Base-by-base conservation (phyloP, 2,113 vertebrate species). In the Saguinus imperator region DNA sequence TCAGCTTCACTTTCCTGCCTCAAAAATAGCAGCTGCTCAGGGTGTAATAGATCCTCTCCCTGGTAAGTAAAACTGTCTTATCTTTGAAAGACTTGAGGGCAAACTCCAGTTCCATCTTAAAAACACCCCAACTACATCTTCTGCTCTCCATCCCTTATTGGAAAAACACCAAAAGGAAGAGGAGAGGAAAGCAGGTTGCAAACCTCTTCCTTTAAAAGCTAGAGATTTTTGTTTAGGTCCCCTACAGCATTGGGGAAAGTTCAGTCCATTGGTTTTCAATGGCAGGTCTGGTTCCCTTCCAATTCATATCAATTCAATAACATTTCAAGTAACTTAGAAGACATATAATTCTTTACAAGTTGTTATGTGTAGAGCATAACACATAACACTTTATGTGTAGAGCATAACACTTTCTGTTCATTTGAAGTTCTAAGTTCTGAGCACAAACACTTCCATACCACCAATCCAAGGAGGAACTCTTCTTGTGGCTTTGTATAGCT, bases 21-120 rank as follows among this genome's bases (percentile, higher is more conserved):
- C 79, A 95, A 91, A 97, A 96, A 87, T 23, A 96, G 68, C 89
- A 97, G 89, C 55, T 75, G 75, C 89, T 86, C 37, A 8, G 82
- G 20, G 68, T 85, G n/a, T 89, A 91, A 96, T 0, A 80, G 83
- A 89, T 58, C 75, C 81, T 43, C 75, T 35, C 55, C 66, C 66
- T 73, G 45, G 50, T 55, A 91, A 84, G 79, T 45, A 82, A 83
- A 86, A 93, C 55, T 25, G 17, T 66, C 95, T 95, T 27, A 80
- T 80, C 52, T 87, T 89, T 80, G 92, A 86, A 97, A 89, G 87
- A 91, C 75, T 73, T 64, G 40, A 92, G 58, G 87, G 45, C 23
- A 93, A 93, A 87, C 96, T 70, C 37, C 2, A 81, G n/a, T 57
- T 21, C 61, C 32, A 29, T 79, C 87, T 93, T 72, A 79, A 70